Conservation (phyloP, 2,888 invertebrate genomes). For the Penaeus monodon region DNA sequence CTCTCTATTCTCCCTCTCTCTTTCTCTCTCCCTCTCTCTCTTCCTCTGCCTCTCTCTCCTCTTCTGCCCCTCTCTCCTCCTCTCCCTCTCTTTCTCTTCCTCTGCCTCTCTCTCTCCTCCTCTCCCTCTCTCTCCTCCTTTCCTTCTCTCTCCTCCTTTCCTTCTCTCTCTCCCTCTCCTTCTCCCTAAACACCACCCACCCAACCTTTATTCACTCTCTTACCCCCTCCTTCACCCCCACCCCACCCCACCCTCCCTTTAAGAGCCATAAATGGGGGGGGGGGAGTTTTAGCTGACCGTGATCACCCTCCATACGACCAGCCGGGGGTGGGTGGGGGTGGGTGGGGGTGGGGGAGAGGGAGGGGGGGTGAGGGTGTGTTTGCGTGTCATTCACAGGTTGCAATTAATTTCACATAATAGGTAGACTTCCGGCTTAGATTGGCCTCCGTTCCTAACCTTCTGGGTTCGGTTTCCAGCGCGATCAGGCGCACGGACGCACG, state of each 20-base stretch:
- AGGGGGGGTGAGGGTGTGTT: not conserved
- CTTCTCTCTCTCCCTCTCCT: too few species aligned
- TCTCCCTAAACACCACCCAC: not conserved
- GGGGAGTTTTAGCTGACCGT: too few species aligned
- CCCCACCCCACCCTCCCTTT: not conserved
- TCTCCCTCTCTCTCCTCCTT: not conserved
- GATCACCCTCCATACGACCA: too few species aligned
- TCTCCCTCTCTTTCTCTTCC: not conserved
- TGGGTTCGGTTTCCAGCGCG: not conserved
- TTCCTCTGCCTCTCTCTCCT: too few species aligned
- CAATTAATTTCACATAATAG: conserved; percentile 27
- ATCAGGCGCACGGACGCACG: conserved; percentile 10
- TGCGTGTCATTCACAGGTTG: conserved; percentile 11
- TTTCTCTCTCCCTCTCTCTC: too few species aligned
- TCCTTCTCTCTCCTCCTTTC: not conserved
- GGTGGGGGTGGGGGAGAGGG: too few species aligned
- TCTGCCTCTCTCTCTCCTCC: not conserved
- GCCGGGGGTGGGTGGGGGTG: too few species aligned
- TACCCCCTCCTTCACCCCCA: not conserved
- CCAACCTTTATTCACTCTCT: not conserved
- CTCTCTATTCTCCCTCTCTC: not conserved
- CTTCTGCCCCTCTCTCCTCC: not conserved
- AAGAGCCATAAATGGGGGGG: not conserved
- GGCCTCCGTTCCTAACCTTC: conserved; percentile 13
- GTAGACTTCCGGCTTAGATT: not conserved